Base-by-base conservation (phyloP, 2,888 invertebrate species). In the Celastrina argiolus region DNA sequence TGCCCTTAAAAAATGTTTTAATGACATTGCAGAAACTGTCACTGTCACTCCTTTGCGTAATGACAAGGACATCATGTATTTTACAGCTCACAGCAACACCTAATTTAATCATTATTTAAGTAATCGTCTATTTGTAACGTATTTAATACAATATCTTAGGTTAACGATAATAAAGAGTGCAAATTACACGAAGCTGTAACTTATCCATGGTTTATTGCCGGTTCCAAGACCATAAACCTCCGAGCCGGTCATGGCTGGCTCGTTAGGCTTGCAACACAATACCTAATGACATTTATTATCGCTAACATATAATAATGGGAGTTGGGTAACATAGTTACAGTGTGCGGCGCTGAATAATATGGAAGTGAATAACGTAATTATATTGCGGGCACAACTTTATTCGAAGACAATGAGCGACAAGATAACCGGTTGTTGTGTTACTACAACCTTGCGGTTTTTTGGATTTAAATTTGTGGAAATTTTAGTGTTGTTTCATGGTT, bases 201-300 rank as follows among this genome's bases (percentile, higher is more conserved):
- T 51, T 51, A 51, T 51, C 51, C 51, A 51, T 26, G 22, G 51
- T 51, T 51, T 51, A 51, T 26, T 22, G 51, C 51, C 8, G 18
- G 18, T 22, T 51, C 51, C 14, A 26, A 22, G 22, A 51, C 51
- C 22, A 51, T 51, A 51, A 45, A 26, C 51, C 36, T 51, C 51
- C 51, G 14, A 7, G 45, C 45, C 18, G 45, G 45, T 8, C 51
- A 51, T 51, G 12, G 26, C 22, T 34, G 63, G 69, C 65, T 67
- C 69, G 67, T 69, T 67, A 69, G 65, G 67, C 63, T 67, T 64
- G 65, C 63, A 65, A 67, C 67, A 69, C 69, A 69, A 69, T 68
- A 69, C 67, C 63, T 67, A 69, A 69, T 69, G 67, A 69, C 64
- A 69, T 67, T 63, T 67, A 69, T 67, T 67, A 65, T 69, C 63